Base-by-base conservation (phyloP, 1,140 invertebrate genomes). In the Drosophila guanche region DNA sequence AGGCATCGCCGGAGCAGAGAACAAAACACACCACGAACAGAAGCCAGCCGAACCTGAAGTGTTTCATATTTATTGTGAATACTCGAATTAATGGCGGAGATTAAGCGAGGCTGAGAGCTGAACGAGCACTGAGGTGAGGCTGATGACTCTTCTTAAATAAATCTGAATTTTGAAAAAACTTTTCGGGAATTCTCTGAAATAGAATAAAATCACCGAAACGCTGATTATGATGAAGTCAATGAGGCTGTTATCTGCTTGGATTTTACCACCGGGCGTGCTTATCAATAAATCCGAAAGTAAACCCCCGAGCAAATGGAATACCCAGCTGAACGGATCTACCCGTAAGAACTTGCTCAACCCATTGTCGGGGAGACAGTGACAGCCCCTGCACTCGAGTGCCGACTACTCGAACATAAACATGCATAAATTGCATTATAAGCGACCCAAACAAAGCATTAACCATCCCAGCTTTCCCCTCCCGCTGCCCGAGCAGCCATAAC, bases 401-500 rank as follows among this genome's bases (percentile, higher is more conserved):
- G 33, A 45, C 41, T 67, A 29, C 22, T 60, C 12, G 50, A 78
- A 83, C 51, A 71, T 67, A 79, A 86, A 86, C 83, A 86, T 83
- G 62, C 66, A 86, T 83, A 88, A 86, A 86, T 78, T 88, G 83
- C 83, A 86, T 83, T 72, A 88, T 83, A 75, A 88, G 70, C 83
- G 70, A 61, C 59, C 61, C 63, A 88, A 86, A 85, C 83, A 86
- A 81, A 58, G 58, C 47, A 78, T 78, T 66, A 76, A 59, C 43
- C 51, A 57, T 46, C 23, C 51, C 46, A 46, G 50, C 56, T 40
- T 70, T 23, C 50, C 59, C 53, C 48, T 60, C 16, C 22, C 4
- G 25, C 41, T 22, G 33, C 52, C 61, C 29, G 67, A 75, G 77
- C 60, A 65, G 62, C 78, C 76, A 90, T 90, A 90, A 90, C 86